These are phyloP conservation scores for Xerus inauris DNA, from an alignment of 2,113 vertebrate genomes.

Conservation along the genomic window DNA sequence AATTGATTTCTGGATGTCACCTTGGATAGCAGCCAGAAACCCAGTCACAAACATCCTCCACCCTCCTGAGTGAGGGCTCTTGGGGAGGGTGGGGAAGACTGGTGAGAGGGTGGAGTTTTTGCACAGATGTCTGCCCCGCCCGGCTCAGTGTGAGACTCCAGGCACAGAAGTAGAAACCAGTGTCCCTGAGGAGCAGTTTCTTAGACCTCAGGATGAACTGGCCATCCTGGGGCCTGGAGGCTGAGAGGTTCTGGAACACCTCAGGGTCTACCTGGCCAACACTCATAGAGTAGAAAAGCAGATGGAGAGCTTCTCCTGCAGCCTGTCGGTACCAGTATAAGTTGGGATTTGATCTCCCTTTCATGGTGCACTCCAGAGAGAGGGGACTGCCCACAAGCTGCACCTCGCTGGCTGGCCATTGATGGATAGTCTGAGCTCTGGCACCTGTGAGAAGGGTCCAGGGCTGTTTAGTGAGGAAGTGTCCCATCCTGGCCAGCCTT, in stretches of 20 bases:
- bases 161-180: slow-evolving; percentile 75
- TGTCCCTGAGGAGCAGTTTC: not conserved
- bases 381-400: slow-evolving; percentile 25
- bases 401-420: slow-evolving; percentile 22
- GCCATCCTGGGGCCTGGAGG: not conserved
- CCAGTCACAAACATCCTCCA: not conserved
- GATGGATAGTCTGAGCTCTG: slow-evolving; percentile 57
- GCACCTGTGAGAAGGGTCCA: slow-evolving; percentile 13
- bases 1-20: not conserved
- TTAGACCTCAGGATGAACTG: slow-evolving; percentile 47
- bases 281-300: not conserved
- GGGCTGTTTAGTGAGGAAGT: not conserved
- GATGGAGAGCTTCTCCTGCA: not conserved
- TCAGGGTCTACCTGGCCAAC: accelerated
- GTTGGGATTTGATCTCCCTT: not conserved
- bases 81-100: not conserved
- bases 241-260: not conserved
- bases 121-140: slow-evolving; percentile 46
- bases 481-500: not conserved
- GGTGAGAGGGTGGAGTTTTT: slow-evolving; percentile 61
- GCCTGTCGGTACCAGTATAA: slow-evolving; percentile 79
- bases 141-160: slow-evolving; percentile 74
- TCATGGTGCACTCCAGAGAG: slow-evolving; percentile 45
- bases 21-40: not conserved
- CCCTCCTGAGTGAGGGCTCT: not conserved